Evolutionary conservation across 2,888 invertebrate genomes (phyloP).

Genomic region (Cancer borealis): DNA sequence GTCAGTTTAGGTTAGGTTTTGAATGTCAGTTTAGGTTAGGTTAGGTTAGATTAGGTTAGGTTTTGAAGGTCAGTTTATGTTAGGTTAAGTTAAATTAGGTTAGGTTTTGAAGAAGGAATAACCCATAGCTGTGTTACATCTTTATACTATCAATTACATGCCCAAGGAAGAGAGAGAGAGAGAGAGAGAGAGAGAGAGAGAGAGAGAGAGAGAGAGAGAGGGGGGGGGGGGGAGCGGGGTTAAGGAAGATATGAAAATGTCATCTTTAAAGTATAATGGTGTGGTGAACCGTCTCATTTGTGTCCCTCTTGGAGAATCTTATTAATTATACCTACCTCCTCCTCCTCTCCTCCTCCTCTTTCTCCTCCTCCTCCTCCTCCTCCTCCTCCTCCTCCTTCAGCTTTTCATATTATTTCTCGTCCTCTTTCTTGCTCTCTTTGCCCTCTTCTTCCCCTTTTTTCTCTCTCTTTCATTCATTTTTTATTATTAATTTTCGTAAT

Average conservation of each 20-base stretch:
- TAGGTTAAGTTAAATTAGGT: too few species aligned
- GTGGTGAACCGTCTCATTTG: not conserved
- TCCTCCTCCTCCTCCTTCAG: not conserved
- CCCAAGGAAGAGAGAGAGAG: not conserved
- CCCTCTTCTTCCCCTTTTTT: not conserved
- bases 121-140: too few species aligned
- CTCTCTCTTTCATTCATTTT: not conserved
- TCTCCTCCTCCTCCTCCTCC: not conserved
- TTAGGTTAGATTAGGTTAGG: too few species aligned
- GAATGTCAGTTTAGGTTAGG: too few species aligned
- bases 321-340: too few species aligned
- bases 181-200: not conserved
- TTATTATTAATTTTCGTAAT: too few species aligned
- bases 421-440: not conserved
- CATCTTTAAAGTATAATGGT: not conserved
- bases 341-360: too few species aligned
- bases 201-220: not conserved
- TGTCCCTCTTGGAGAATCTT: too few species aligned
- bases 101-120: too few species aligned
- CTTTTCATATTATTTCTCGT: not conserved
- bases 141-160: too few species aligned
- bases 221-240: not conserved
- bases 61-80: too few species aligned
- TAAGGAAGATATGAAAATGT: not conserved
- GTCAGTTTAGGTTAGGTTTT: too few species aligned